Base-by-base conservation (phyloP, 2,888 invertebrate genomes). In the Luperina nickerlii region DNA sequence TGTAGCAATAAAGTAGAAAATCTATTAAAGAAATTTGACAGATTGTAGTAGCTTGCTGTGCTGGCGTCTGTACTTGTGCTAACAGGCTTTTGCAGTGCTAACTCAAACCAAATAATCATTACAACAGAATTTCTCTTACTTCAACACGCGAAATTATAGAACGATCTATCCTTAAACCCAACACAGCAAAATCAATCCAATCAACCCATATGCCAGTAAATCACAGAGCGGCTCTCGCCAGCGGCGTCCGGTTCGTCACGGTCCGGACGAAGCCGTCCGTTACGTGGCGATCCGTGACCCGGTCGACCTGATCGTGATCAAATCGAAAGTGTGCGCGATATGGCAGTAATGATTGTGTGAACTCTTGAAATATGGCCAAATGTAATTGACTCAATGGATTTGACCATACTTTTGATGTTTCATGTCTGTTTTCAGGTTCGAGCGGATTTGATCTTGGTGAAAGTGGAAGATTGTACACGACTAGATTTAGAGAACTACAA, bases 321-420 rank as follows among this genome's bases (percentile, higher is more conserved):
- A 86, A 88, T 79, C 80, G 87, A 89, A 90, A 90, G 87, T 86
- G 87, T 76, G 78, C 83, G 83, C 87, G 80, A 88, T 88, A 82
- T 88, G 87, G 87, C 57, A 48, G 78, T 79, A 85, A 88, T 78
- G 69, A 71, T 48, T 78, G 82, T 84, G 82, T 77, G 85, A 89
- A 80, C 76, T 71, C 67, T 70, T 51, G 72, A 74, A 83, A 85
- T 88, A 88, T 85, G 88, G 88, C 79, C 74, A 83, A 77, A 81
- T 76, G 76, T 86, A 81, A 81, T 76, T 76, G 73, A 84, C 74
- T 73, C 74, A 76, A 74, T 76, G 81, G 76, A 63, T 80, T 62
- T 38, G 85, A 76, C 74, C 81, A 72, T 77, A 85, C 74, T 85
- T 85, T 85, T 51, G 66, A 69, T 84, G 15, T 63, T 86, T 18